Evolutionary conservation across 1,140 invertebrate genomes (phyloP), one percentile per base, ranked within the genome.

Genomic region (Sarcophaga peregrina): DNA sequence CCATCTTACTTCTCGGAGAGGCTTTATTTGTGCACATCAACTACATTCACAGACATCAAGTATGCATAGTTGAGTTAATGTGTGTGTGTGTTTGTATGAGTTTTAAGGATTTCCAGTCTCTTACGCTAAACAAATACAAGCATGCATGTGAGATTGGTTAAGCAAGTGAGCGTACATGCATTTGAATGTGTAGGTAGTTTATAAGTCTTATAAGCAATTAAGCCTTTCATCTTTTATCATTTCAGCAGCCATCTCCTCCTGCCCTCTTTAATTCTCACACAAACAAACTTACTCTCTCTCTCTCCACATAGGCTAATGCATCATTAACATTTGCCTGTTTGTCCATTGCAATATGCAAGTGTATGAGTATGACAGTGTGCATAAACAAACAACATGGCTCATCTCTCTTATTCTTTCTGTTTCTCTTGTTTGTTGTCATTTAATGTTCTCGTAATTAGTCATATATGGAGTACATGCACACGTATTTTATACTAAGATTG

Each of bases 181-280:
- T 20, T 5, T 76, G 47, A 50, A 47, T 20, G 8, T 20, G 62
- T 68, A 68, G 5, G n/a, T n/a, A n/a, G n/a, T 20, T n/a, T 17
- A 68, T 20, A 68, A 68, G 62, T 78, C 17, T 52, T 52, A 50
- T 78, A 78, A 78, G 75, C 75, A 78, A 78, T 78, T 78, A 78
- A 78, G 75, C 75, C 75, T 50, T 78, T 78, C 75, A 50, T 78
- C 75, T 78, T n/a, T 78, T 78, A 78, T 78, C 75, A 78, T 78
- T 48, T n/a, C 75, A 50, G 15, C 74, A 47, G 20, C 74, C 47
- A 20, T 46, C 25, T 37, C 13, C 5, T n/a, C n/a, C 50, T 78
- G 47, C 6, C 54, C 54, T 58, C n/a, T 7, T 7, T 58, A 13
- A 7, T 58, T 13, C 15, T 62, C 54, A 11, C n/a, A 7, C 11